These are phyloP conservation scores for Schizothorax lantsangensis DNA, from an alignment of 2,797 vertebrate genomes.

Conservation along the genomic window DNA sequence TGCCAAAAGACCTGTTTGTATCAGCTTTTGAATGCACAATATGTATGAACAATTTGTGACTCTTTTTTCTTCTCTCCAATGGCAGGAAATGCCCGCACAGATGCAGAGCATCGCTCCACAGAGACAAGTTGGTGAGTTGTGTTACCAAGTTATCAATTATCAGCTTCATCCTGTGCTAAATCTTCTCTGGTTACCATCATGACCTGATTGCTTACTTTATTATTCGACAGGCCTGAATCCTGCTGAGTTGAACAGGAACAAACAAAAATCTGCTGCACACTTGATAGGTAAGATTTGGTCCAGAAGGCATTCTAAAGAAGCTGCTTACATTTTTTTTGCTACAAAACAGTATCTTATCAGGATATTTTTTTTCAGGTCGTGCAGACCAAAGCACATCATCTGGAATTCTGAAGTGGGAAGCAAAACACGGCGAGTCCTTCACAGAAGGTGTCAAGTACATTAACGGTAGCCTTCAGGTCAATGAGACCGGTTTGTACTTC, in stretches of 20 bases:
- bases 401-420: slow-evolving; percentile 85
- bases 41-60: slow-evolving; percentile 4
- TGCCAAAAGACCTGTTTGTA: neutral
- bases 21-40: slow-evolving; percentile 1
- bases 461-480: slow-evolving; percentile 82
- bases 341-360: neutral
- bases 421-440: slow-evolving; percentile 75
- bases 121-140: slow-evolving; percentile 85
- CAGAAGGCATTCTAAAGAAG: neutral
- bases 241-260: slow-evolving; percentile 53
- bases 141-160: neutral
- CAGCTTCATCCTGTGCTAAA: neutral
- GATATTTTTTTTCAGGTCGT: slow-evolving; percentile 52
- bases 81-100: slow-evolving; percentile 56
- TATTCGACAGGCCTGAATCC: slow-evolving; percentile 68
- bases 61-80: slow-evolving; percentile 61
- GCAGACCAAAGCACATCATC: neutral
- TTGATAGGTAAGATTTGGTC: slow-evolving; percentile 80
- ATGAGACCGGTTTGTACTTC: slow-evolving; percentile 87
- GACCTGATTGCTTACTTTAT: slow-evolving; percentile 17
- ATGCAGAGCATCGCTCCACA: slow-evolving; percentile 63
- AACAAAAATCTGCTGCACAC: slow-evolving; percentile 80
- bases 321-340: neutral
- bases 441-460: slow-evolving; percentile 79
- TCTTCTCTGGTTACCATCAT: neutral